Evolutionary conservation across 2,888 invertebrate genomes (phyloP).

Genomic region (Hemistola chrysoprasaria): DNA sequence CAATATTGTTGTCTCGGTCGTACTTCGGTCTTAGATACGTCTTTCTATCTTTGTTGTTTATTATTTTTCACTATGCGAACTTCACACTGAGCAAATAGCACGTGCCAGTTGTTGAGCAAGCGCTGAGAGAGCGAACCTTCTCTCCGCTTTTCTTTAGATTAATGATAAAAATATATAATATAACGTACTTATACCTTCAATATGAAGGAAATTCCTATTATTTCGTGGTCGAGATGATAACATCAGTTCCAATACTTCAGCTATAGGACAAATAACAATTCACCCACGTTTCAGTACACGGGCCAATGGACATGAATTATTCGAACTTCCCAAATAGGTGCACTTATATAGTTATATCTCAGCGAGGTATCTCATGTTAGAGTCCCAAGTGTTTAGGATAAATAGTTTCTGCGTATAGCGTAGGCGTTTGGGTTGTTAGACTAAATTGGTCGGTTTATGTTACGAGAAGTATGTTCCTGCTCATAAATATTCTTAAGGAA

Average conservation of each 20-base stretch:
- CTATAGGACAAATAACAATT: slow-evolving; percentile 7
- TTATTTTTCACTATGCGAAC: too few species aligned
- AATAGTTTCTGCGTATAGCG: slow-evolving; percentile 23
- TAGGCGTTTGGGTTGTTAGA: slow-evolving; percentile 24
- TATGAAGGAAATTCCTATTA: too few species aligned
- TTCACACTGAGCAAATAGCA: too few species aligned
- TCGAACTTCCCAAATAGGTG: slow-evolving; percentile 17
- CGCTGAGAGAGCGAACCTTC: too few species aligned
- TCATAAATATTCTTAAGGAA: slow-evolving; percentile 18
- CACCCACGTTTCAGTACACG: slow-evolving; percentile 7
- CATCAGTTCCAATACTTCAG: not conserved
- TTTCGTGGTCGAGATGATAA: too few species aligned
- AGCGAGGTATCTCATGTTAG: slow-evolving; percentile 17
- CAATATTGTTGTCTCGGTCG: too few species aligned
- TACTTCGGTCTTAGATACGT: too few species aligned
- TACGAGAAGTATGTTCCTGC: slow-evolving; percentile 13
- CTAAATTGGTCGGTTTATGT: slow-evolving; percentile 21
- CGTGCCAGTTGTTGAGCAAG: too few species aligned
- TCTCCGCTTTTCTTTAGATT: too few species aligned
- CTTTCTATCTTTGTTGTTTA: too few species aligned
- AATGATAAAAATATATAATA: too few species aligned
- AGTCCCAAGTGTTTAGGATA: slow-evolving; percentile 26
- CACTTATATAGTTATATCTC: slow-evolving; percentile 19
- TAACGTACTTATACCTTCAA: too few species aligned
- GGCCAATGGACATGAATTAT: slow-evolving; percentile 18